Evolutionary conservation across 2,888 invertebrate genomes (phyloP).

Genomic region (Amblyteles armatorius): DNA sequence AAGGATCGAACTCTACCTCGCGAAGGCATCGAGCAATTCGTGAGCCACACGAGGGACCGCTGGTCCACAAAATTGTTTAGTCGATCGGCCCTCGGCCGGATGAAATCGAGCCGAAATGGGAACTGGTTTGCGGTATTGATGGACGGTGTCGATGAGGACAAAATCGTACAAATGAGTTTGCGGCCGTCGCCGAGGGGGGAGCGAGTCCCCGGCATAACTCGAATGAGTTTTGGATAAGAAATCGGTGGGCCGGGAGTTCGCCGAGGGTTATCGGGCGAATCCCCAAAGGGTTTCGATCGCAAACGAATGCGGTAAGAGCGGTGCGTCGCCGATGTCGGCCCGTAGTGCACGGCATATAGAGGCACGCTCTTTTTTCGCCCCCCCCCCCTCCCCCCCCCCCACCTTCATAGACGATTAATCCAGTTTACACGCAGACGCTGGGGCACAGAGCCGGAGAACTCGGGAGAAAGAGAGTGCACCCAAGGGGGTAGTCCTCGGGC

Average conservation of each 20-base stretch:
- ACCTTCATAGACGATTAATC: conserved; percentile 83
- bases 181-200: neutral
- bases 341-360: conserved; percentile 7
- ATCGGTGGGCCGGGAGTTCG: conserved; percentile 22
- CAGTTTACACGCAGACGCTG: conserved; percentile 83
- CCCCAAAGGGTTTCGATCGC: conserved; percentile 79
- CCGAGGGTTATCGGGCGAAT: conserved; percentile 66
- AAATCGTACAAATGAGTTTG: conserved; percentile 51
- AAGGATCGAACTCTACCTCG: neutral
- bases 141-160: conserved; percentile 41
- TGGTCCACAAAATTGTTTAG: neutral
- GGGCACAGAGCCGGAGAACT: conserved; percentile 55
- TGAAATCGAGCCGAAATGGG: conserved; percentile 4
- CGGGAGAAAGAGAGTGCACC: conserved; percentile 66
- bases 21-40: neutral
- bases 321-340: neutral
- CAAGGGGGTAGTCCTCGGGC: conserved; percentile 58
- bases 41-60: neutral
- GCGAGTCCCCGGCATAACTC: neutral
- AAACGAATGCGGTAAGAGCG: conserved; percentile 75
- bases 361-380: conserved; percentile 7
- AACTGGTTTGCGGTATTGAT: conserved; percentile 29
- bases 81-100: neutral
- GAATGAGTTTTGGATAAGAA: conserved; percentile 30
- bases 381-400: neutral